Percentiles rank a stretch among this genome's conserved stretches.
Conservation (phyloP, 2,113 vertebrate genomes). For the Dendrocopos noguchii region DNA sequence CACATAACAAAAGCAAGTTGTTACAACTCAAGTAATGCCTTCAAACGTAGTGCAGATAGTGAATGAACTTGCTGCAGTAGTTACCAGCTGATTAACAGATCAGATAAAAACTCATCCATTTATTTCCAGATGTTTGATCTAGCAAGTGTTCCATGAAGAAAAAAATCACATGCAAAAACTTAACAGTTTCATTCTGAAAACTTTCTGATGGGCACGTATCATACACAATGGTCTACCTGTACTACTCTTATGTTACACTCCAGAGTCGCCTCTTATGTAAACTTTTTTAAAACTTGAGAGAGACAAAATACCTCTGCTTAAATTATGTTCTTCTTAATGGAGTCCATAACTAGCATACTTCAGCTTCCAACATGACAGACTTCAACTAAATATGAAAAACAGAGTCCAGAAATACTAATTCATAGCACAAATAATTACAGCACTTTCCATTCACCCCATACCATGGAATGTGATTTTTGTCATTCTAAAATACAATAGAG, state of each 20-base stretch:
- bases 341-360: not conserved
- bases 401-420: constrained; percentile 6
- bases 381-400: not conserved
- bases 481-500: not conserved
- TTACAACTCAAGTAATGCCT: not conserved
- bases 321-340: not conserved
- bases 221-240: not conserved
- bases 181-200: not conserved
- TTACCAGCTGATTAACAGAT: not conserved
- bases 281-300: not conserved
- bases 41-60: not conserved
- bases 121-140: not conserved
- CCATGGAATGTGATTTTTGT: not conserved
- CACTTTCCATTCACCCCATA: not conserved
- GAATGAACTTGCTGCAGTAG: not conserved
- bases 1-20: not conserved
- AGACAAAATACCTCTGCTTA: not conserved
- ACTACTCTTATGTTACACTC: not conserved
- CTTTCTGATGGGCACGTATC: not conserved
- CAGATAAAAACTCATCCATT: not conserved
- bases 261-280: not conserved
- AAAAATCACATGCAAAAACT: not conserved
- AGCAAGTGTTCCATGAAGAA: not conserved
- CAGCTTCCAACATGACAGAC: not conserved
- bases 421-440: not conserved